Evolutionary conservation across 1,140 invertebrate genomes (phyloP), one percentile per base, ranked within the genome.

Genomic region (Meloidogyne hapla): DNA sequence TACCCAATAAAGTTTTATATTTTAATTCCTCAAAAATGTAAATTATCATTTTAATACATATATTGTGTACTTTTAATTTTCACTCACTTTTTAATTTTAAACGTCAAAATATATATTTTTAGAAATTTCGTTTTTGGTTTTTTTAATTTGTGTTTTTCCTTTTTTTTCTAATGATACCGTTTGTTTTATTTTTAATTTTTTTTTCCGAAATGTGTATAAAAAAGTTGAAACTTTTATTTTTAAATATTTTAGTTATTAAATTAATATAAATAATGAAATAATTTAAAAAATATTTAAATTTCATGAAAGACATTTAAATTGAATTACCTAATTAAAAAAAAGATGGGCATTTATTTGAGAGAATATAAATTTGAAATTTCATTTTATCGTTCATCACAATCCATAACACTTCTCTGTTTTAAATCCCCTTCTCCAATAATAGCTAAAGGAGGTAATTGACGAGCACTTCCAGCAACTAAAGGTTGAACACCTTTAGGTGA

Each of bases 381-480:
- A 6, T 33, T 33, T 33, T 48, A 48, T 48, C 40, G 40, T 42
- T 42, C 40, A 42, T 48, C 45, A n/a, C 13, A 48, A 18, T 18
- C 13, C 18, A 48, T 3, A 18, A 5, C 15, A 48, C 13, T 21
- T 56, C 48, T 56, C 6, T 56, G 18, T 56, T 56, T 21, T n/a
- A 56, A 42, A 2, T 21, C 18, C 13, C 25, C n/a, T 10, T 40
- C 38, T 13, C 56, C 38, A 63, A 23, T 61, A 64, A 73, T 73
- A 38, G 71, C 56, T 56, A 73, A 64, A 13, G 71, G 71, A 38
- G 71, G 71, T 23, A 73, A 63, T 61, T 73, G 71, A 21, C 71
- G 42, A 6, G 71, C 71, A 33, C 71, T 38, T 33, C 28, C 68
- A 69, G 25, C 48, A 69, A 25, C n/a, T 6, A 25, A 73, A 33